Evolutionary conservation across 2,113 vertebrate species (phyloP).

Genomic region (Atherinomorus stipes): DNA sequence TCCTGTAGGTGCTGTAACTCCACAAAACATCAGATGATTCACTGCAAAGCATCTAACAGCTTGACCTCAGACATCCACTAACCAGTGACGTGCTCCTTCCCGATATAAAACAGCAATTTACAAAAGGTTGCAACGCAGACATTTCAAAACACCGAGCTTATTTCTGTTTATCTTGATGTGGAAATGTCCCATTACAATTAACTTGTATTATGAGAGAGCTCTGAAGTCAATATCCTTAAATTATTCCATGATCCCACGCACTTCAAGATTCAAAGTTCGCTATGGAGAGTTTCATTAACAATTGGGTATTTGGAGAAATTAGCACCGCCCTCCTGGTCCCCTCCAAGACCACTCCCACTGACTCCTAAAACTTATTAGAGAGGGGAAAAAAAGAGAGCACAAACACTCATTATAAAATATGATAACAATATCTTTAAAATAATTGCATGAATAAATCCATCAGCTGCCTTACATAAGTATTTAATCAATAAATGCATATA

Average conservation of each 20-base stretch:
- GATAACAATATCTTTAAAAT: not conserved
- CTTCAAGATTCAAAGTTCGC: conserved; percentile 22
- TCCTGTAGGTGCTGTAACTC: conserved; percentile 27
- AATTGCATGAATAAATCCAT: not conserved
- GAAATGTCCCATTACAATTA: not conserved
- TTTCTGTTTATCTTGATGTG: conserved; percentile 1
- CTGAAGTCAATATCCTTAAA: conserved; percentile 9
- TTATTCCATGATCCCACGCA: conserved; percentile 27
- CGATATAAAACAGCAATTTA: not conserved
- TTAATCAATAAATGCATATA: not conserved
- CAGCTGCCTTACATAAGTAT: not conserved
- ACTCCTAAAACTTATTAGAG: not conserved
- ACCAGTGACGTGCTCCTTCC: not conserved
- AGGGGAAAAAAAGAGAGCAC: not conserved
- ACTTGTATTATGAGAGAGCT: not conserved
- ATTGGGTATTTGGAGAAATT: conserved; percentile 55
- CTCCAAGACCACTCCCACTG: conserved; percentile 43
- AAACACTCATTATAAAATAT: not conserved
- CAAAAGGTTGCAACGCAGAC: not conserved
- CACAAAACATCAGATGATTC: conserved; percentile 1
- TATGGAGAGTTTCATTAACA: conserved; percentile 62
- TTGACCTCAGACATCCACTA: not conserved
- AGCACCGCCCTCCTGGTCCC: conserved; percentile 57
- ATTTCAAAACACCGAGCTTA: not conserved
- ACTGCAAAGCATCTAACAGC: not conserved